Evolutionary conservation across 2,888 invertebrate species (phyloP), one percentile per base, ranked within the genome.

Genomic region (Melanotus villosus): DNA sequence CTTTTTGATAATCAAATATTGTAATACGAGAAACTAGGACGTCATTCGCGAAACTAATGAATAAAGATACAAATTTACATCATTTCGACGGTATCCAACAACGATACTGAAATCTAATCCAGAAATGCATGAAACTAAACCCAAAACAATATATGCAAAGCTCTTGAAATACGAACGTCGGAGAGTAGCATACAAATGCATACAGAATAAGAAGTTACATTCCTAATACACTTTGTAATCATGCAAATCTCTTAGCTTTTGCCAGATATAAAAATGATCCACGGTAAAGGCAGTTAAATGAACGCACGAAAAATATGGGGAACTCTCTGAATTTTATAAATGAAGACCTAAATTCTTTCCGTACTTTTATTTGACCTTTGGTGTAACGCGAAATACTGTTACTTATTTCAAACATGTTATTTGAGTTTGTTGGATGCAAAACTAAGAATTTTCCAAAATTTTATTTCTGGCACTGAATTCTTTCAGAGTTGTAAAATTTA

Each of bases 61-160:
- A 57, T 65, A 65, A 65, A 57, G 43, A 65, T 65, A 56, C 47
- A 65, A 47, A 65, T 58, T 65, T 65, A 65, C 43, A 65, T 34
- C 58, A 58, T 57, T 57, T 57, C 12, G 43, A 19, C 43, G 23
- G 30, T 56, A 45, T 23, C 32, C 30, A 54, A 41, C 63, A 54
- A 38, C 38, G 9, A 36, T 21, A 26, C 57, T 58, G 65, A 65
- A 65, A 65, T 57, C 59, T 66, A 66, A 66, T 66, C 57, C 58
- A 34, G 36, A 66, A 66, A 52, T 66, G 66, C 58, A 66, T 59
- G 66, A 66, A 66, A 66, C 59, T 66, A 59, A 59, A 66, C 50
- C 66, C 66, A 30, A 50, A 52, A 66, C 50, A 66, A 66, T 66
- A 59, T 66, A 66, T 66, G 66, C 50, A 66, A 66, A 66, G 66